Conservation (phyloP, 1,140 invertebrate species). For the Heliconius himera region DNA sequence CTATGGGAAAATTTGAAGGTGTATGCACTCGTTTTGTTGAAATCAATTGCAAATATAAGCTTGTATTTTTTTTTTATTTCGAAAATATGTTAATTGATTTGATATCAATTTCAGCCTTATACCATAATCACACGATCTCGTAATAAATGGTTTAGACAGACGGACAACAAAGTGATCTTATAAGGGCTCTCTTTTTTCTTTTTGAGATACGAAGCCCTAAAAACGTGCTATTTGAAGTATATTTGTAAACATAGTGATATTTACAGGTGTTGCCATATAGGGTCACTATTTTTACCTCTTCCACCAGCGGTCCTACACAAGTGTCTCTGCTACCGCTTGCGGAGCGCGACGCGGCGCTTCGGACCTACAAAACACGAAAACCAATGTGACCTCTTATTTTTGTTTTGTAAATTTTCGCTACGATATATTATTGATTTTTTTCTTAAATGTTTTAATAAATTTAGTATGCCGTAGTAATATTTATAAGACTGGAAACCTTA, state of each 20-base stretch:
- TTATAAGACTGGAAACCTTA: too few species aligned
- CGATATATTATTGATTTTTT: background rate
- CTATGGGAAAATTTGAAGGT: too few species aligned
- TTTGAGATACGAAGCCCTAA: too few species aligned
- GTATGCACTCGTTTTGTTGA: too few species aligned
- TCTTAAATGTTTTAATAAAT: background rate
- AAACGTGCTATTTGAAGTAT: background rate
- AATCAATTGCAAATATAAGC: too few species aligned
- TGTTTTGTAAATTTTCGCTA: background rate
- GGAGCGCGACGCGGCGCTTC: constrained; percentile 9
- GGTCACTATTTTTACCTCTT: constrained; percentile 21
- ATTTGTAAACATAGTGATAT: background rate
- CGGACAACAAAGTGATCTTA: too few species aligned
- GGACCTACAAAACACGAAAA: constrained; percentile 28
- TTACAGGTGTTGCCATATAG: background rate
- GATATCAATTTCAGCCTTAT: too few species aligned
- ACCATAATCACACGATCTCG: too few species aligned
- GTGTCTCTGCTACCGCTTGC: constrained; percentile 28
- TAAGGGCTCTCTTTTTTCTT: too few species aligned
- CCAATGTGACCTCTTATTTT: background rate
- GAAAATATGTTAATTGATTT: too few species aligned
- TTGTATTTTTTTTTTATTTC: too few species aligned
- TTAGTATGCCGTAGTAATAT: background rate
- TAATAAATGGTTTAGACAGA: too few species aligned
- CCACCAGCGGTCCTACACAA: constrained; percentile 29